Conservation (phyloP, 2,113 vertebrate species). For the Centrocercus urophasianus region DNA sequence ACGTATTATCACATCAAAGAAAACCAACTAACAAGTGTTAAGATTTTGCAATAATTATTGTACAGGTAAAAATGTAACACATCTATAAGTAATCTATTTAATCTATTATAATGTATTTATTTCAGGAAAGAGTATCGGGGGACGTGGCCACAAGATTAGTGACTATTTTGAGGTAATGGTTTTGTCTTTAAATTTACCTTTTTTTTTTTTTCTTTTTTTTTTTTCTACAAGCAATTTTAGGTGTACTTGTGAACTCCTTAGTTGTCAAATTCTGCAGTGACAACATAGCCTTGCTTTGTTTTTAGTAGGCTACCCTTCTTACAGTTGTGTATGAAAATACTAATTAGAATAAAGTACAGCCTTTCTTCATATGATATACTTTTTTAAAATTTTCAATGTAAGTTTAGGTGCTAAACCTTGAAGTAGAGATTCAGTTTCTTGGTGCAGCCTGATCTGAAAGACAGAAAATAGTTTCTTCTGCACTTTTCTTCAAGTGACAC, state of each 20-base stretch:
- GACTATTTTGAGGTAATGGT: conserved; percentile 98
- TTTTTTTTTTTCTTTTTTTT: background rate
- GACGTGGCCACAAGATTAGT: conserved; percentile 97
- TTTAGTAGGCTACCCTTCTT: background rate
- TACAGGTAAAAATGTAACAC: background rate
- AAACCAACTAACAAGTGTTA: background rate
- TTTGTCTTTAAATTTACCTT: background rate
- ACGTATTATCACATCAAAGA: background rate
- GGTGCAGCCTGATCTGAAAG: background rate
- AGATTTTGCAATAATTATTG: conserved; percentile 25
- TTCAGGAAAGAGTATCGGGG: conserved; percentile 90
- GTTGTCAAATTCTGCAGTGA: background rate
- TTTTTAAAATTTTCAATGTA: background rate
- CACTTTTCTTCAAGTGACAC: background rate
- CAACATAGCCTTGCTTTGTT: background rate
- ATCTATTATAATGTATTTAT: conserved; percentile 22
- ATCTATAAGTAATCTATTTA: background rate
- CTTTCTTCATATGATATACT: background rate
- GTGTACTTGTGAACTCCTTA: background rate
- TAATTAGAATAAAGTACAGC: background rate
- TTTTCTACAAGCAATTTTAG: background rate
- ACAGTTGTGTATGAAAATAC: background rate
- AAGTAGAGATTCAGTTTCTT: background rate
- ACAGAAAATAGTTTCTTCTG: background rate
- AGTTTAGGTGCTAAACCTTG: background rate